Percentiles rank a stretch among this genome's conserved stretches.
These are phyloP conservation scores for Vimba vimba DNA, from an alignment of 2,113 vertebrate genomes.

Conservation along the genomic window DNA sequence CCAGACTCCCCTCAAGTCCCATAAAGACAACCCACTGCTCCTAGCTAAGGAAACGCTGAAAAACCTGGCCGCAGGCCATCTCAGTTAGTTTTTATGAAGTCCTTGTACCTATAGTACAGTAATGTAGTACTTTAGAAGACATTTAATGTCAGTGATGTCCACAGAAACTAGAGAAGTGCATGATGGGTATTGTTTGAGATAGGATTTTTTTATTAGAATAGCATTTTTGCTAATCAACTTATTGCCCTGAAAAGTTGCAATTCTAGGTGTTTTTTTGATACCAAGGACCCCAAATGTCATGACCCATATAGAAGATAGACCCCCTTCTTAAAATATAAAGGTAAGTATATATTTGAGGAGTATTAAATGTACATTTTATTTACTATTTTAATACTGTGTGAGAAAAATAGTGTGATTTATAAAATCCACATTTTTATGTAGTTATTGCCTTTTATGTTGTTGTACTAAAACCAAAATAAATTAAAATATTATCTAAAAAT, in stretches of 20 bases:
- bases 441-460: not conserved
- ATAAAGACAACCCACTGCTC: constrained; percentile 49
- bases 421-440: not conserved
- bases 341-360: not conserved
- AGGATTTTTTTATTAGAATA: no score
- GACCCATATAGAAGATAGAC: not conserved
- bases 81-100: not conserved
- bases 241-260: no score
- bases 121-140: constrained; percentile 6
- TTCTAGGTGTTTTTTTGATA: not conserved
- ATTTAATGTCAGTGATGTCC: constrained; percentile 7
- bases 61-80: not conserved
- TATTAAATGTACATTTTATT: not conserved
- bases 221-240: constrained; percentile 2
- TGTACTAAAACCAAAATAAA: not conserved
- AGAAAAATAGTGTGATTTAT: not conserved
- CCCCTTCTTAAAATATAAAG: not conserved
- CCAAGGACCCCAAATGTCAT: not conserved
- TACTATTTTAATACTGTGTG: no score
- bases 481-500: not conserved
- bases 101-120: constrained; percentile 12
- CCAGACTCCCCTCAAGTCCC: constrained; percentile 44
- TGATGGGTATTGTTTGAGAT: not conserved
- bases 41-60: constrained; percentile 6
- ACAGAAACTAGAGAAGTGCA: not conserved